Evolutionary conservation across 2,888 invertebrate species (phyloP).

Genomic region (Rosalia funebris): DNA sequence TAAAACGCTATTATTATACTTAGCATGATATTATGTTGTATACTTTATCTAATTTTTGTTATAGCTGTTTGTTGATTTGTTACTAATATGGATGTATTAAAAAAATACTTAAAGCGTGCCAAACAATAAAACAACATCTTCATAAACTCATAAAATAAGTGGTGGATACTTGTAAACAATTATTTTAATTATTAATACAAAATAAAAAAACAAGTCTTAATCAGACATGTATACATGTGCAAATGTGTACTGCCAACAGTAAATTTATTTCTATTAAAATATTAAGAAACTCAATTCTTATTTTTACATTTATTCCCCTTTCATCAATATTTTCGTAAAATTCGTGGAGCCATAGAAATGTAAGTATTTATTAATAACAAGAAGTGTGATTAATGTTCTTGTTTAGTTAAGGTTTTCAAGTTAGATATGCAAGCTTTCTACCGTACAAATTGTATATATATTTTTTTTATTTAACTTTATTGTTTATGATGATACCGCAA

Average conservation of each 20-base stretch:
- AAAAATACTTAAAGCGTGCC: constrained; percentile 24
- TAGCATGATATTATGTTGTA: not conserved
- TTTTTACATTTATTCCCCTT: not conserved
- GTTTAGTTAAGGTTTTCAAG: no score
- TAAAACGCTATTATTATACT: constrained; percentile 13
- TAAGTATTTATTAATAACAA: no score
- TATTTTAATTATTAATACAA: constrained; percentile 16
- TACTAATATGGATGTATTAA: constrained; percentile 36
- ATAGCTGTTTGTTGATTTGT: constrained; percentile 42
- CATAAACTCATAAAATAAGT: constrained; percentile 17
- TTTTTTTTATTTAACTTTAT: no score
- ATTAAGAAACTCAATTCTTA: constrained; percentile 10
- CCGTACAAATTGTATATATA: no score
- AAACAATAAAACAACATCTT: constrained; percentile 1
- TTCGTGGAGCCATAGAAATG: no score
- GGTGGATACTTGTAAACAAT: constrained; percentile 28
- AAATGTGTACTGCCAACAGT: constrained; percentile 23
- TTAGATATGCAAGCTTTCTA: no score
- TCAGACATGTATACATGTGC: constrained; percentile 21
- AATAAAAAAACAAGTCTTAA: constrained; percentile 21
- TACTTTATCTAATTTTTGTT: constrained; percentile 24
- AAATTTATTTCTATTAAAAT: constrained; percentile 30
- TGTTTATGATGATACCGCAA: no score
- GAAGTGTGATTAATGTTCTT: no score
- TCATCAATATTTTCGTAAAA: no score